A percentile compares a stretch with the other conserved stretches of the same genome.
phyloP scores from a whole-genome alignment of 1,140 invertebrate genomes.

The Sinella curviseta region DNA sequence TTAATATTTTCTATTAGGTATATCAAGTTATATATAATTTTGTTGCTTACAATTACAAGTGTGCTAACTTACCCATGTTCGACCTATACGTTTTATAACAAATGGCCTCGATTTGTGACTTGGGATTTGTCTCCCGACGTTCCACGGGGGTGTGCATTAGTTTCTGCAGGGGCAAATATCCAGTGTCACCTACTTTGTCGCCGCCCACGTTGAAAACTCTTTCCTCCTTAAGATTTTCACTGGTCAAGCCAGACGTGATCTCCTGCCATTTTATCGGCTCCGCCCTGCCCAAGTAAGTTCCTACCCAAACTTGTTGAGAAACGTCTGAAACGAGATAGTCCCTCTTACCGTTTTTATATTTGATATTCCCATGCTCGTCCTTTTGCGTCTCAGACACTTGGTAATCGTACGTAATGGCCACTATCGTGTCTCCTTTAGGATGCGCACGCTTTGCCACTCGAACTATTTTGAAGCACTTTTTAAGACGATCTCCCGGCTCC shows the following conservation, averaged over 20 bases:
- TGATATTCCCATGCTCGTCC: background rate
- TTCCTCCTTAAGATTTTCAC: constrained; percentile 1
- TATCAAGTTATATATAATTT: too few relatives aligned
- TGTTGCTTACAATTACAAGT: background rate
- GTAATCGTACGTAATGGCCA: constrained; percentile 6
- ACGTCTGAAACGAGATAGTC: too few relatives aligned
- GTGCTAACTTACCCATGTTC: background rate
- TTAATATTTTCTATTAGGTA: background rate
- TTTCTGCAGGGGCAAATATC: background rate
- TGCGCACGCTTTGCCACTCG: background rate
- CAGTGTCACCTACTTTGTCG: background rate
- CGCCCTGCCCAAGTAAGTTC: background rate
- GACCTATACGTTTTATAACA: constrained; percentile 6
- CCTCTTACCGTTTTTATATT: too few relatives aligned
- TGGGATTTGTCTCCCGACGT: background rate
- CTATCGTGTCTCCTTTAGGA: background rate
- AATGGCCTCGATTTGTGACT: constrained; percentile 17
- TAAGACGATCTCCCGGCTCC: background rate
- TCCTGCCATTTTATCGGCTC: background rate
- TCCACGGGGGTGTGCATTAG: background rate
- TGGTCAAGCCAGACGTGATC: background rate
- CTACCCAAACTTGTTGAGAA: background rate
- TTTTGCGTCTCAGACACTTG: background rate
- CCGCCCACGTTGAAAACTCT: background rate
- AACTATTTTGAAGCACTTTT: constrained; percentile 9